phyloP scores from a whole-genome alignment of 2,888 invertebrate species.

The Ypsolopha scabrella region DNA sequence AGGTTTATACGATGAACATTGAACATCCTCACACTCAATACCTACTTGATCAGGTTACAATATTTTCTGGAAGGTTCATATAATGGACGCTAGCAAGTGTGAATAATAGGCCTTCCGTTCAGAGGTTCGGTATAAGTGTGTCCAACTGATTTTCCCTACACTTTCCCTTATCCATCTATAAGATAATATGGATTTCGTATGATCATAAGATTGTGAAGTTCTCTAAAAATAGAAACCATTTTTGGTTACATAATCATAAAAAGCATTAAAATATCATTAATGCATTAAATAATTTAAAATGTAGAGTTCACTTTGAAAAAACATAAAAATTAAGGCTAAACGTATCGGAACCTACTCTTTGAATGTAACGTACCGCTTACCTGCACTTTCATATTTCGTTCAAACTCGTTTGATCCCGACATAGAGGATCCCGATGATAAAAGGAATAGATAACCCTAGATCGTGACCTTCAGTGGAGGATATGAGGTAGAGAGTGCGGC shows the following conservation, averaged over 20 bases:
- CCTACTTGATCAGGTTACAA: constrained; percentile 12
- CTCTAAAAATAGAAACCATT: too few species aligned
- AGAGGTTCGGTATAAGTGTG: background rate
- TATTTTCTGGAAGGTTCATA: constrained; percentile 16
- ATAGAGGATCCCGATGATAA: constrained; percentile 17
- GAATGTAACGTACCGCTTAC: background rate
- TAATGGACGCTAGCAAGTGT: constrained; percentile 27
- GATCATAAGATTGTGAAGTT: too few species aligned
- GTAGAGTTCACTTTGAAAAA: too few species aligned
- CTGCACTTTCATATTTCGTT: background rate
- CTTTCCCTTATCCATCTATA: too few species aligned
- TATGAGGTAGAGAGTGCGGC: constrained; percentile 50
- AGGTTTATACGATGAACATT: too few species aligned
- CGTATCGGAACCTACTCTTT: too few species aligned
- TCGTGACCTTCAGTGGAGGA: constrained; percentile 51
- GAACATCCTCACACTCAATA: too few species aligned
- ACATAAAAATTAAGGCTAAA: too few species aligned
- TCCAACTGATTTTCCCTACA: background rate
- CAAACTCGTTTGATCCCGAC: background rate
- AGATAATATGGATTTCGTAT: too few species aligned
- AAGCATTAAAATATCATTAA: too few species aligned
- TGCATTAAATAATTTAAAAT: too few species aligned
- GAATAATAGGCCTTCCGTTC: constrained; percentile 23
- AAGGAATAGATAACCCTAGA: constrained; percentile 46
- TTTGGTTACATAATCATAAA: too few species aligned